Evolutionary conservation across 1,140 invertebrate genomes (phyloP).

Genomic region (Saccostrea cuccullata): DNA sequence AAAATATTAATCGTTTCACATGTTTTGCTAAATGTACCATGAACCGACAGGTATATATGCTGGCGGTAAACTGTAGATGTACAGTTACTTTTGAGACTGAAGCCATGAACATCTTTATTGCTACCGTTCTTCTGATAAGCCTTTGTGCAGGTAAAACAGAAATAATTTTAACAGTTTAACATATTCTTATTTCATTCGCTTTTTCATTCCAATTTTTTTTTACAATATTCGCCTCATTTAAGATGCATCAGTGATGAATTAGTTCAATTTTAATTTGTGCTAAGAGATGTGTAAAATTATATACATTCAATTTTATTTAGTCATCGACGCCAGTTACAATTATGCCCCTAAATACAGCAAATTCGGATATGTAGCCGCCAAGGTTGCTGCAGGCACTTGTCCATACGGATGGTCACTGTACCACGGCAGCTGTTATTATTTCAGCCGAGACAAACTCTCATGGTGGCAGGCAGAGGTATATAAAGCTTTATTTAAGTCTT

Average conservation of each 20-base stretch:
- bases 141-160: neutral
- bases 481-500: too few relatives aligned
- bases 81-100: neutral
- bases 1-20: neutral
- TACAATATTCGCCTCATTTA: neutral
- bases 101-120: neutral
- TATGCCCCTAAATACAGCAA: neutral
- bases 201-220: neutral
- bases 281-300: neutral
- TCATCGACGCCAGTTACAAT: neutral
- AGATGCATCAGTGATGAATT: neutral
- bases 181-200: neutral
- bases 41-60: neutral
- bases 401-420: conserved; percentile 21
- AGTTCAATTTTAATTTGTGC: neutral
- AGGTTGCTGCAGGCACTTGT: neutral
- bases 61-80: neutral
- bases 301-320: neutral
- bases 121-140: neutral
- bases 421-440: conserved; percentile 28
- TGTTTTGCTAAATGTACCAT: neutral
- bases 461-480: conserved; percentile 33
- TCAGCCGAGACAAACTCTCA: conserved; percentile 23
- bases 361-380: neutral
- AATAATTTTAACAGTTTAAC: neutral